Percentiles rank a stretch among this genome's conserved stretches.
Conservation (phyloP, 2,797 vertebrate species). For the Microctenopoma steveboyesi region DNA sequence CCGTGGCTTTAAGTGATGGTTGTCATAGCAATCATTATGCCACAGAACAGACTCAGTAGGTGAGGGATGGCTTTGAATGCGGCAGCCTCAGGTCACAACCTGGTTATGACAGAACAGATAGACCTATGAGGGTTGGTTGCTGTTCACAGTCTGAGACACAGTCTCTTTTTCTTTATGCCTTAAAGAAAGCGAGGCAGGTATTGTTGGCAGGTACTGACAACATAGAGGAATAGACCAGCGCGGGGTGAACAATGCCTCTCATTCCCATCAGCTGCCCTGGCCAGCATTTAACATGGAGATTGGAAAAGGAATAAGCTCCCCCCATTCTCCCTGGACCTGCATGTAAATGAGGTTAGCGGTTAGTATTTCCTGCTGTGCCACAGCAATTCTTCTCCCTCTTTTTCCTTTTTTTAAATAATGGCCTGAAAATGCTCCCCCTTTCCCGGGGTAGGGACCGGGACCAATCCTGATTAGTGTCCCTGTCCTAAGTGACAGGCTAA, state of each 20-base stretch:
- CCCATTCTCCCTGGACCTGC: slow-evolving; percentile 83
- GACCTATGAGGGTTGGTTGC: slow-evolving; percentile 62
- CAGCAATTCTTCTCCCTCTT: slow-evolving; percentile 72
- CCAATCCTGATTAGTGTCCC: slow-evolving; percentile 85
- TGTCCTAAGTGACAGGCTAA: slow-evolving; percentile 83
- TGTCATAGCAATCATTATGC: slow-evolving; percentile 87
- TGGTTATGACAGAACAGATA: slow-evolving; percentile 78
- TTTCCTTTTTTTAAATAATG: slow-evolving; percentile 68
- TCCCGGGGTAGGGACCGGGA: slow-evolving; percentile 75
- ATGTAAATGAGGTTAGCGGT: slow-evolving; percentile 86
- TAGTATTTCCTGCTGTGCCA: slow-evolving; percentile 83
- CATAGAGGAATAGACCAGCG: slow-evolving; percentile 65
- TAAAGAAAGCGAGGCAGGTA: slow-evolving; percentile 73
- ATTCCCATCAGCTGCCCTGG: slow-evolving; percentile 83
- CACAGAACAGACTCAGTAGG: slow-evolving; percentile 79
- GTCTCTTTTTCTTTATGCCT: slow-evolving; percentile 56
- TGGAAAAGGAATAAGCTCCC: slow-evolving; percentile 84
- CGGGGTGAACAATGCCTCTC: slow-evolving; percentile 80
- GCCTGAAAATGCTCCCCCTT: slow-evolving; percentile 74
- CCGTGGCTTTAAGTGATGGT: slow-evolving; percentile 84
- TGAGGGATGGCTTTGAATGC: slow-evolving; percentile 83
- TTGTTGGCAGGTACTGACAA: slow-evolving; percentile 50
- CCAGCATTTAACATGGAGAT: slow-evolving; percentile 87
- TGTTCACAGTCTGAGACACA: slow-evolving; percentile 45
- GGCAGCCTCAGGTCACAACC: slow-evolving; percentile 81